These are phyloP conservation scores for Temnothorax longispinosus DNA, from an alignment of 1,140 invertebrate species.

Conservation along the genomic window DNA sequence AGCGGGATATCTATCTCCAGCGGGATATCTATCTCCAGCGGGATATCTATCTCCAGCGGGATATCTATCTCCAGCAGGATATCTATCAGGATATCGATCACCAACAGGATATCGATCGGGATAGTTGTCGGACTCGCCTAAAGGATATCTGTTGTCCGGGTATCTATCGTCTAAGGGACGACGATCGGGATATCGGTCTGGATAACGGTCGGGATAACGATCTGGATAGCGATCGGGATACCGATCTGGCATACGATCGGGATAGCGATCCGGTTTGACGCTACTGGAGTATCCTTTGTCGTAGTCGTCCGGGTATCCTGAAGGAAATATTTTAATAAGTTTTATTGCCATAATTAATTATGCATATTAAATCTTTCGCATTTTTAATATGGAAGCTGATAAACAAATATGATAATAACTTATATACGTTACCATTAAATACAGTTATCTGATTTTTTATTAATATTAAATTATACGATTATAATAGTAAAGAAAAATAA, in stretches of 20 bases:
- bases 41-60: slow-evolving; percentile 80
- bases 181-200: slow-evolving; percentile 84
- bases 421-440: background rate
- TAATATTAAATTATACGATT: background rate
- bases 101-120: slow-evolving; percentile 78
- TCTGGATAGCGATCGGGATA: slow-evolving; percentile 83
- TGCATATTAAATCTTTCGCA: background rate
- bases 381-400: background rate
- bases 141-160: slow-evolving; percentile 77
- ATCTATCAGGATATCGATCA: slow-evolving; percentile 76
- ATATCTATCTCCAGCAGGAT: slow-evolving; percentile 73
- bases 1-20: slow-evolving; percentile 52
- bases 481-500: background rate
- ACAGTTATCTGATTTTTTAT: background rate
- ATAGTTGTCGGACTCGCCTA: slow-evolving; percentile 81
- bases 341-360: background rate
- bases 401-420: background rate
- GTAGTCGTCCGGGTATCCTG: slow-evolving; percentile 82
- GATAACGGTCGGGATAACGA: slow-evolving; percentile 81
- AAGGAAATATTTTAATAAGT: slow-evolving; percentile 24
- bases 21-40: slow-evolving; percentile 81
- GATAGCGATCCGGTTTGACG: slow-evolving; percentile 82
- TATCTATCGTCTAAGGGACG: slow-evolving; percentile 78
- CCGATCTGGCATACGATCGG: slow-evolving; percentile 83
- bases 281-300: slow-evolving; percentile 81